phyloP scores from a whole-genome alignment of 2,797 vertebrate species.

The Coluber constrictor region DNA sequence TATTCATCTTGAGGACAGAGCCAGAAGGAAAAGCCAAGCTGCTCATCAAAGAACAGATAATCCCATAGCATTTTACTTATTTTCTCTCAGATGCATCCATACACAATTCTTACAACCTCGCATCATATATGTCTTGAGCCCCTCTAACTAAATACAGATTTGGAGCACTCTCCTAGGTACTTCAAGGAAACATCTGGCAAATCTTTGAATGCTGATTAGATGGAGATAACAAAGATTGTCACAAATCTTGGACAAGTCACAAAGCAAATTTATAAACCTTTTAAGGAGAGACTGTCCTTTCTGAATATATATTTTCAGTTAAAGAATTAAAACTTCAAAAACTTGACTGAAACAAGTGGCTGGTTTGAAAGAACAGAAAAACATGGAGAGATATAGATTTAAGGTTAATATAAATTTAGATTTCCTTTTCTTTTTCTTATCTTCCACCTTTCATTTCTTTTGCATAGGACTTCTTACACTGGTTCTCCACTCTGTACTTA shows the following conservation, averaged over 20 bases:
- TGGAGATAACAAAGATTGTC: not conserved
- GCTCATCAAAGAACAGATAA: not conserved
- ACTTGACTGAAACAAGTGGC: not conserved
- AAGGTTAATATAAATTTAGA: not conserved
- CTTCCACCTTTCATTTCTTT: not conserved
- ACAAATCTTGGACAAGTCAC: not conserved
- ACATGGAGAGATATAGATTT: not conserved
- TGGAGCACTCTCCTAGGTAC: not conserved
- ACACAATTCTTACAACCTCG: not conserved
- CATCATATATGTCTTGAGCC: not conserved
- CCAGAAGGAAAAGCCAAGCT: not conserved
- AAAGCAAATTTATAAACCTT: not conserved
- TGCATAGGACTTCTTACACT: not conserved
- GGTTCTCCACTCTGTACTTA: not conserved
- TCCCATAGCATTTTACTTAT: not conserved
- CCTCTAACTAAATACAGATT: not conserved
- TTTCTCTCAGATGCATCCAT: not conserved
- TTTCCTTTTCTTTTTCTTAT: not conserved
- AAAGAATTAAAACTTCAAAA: not conserved
- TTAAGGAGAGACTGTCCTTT: not conserved
- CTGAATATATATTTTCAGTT: not conserved
- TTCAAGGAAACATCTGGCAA: not conserved
- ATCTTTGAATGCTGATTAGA: not conserved
- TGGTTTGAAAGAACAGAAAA: not conserved
- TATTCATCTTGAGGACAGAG: not conserved